phyloP scores from a whole-genome alignment of 1,140 invertebrate species.

The Neelides sp. region DNA sequence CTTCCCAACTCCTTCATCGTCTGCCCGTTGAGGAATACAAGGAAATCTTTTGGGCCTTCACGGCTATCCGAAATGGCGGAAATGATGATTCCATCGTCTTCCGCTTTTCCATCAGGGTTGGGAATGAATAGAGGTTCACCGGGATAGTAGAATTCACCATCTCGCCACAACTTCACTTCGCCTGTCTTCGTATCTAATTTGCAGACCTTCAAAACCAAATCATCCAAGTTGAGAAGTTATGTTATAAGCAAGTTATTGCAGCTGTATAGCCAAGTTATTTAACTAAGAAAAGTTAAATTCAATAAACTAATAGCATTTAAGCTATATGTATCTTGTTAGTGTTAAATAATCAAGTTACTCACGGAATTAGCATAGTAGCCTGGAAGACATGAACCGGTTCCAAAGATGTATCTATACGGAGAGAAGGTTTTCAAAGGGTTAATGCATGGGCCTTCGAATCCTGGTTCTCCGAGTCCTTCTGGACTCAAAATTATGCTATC shows the following conservation, averaged over 20 bases:
- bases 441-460: constrained; percentile 35
- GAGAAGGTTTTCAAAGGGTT: constrained; percentile 33
- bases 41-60: constrained; percentile 22
- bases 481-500: constrained; percentile 30
- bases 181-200: constrained; percentile 36
- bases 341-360: constrained; percentile 4
- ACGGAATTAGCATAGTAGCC: constrained; percentile 33
- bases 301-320: not conserved
- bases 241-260: not conserved
- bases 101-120: constrained; percentile 30
- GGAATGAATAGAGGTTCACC: constrained; percentile 35
- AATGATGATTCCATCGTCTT: constrained; percentile 35
- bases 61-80: constrained; percentile 27
- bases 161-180: constrained; percentile 33
- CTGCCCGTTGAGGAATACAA: constrained; percentile 30
- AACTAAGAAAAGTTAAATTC: not conserved
- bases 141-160: constrained; percentile 32
- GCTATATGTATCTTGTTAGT: not conserved
- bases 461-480: constrained; percentile 26
- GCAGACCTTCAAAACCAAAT: constrained; percentile 28
- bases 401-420: constrained; percentile 38
- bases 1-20: constrained; percentile 31
- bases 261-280: not conserved
- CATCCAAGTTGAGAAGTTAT: not conserved
- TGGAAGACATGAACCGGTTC: constrained; percentile 34